Evolutionary conservation across 2,797 vertebrate genomes (phyloP), one percentile per base, ranked within the genome.

Genomic region (Anolis apletophallus): DNA sequence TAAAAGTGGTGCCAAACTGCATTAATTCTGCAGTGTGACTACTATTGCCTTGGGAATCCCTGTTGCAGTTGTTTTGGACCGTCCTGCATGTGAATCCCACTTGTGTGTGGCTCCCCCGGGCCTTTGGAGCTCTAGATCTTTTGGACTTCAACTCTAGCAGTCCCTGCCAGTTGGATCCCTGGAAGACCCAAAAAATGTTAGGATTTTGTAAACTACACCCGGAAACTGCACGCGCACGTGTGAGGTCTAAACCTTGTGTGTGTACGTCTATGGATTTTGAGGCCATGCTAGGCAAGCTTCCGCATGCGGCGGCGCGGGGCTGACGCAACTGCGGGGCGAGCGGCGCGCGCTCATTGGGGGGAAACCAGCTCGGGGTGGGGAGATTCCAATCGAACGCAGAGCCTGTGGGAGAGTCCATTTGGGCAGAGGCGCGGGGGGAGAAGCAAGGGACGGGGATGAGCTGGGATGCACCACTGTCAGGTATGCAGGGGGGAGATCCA

Each of bases 211-310:
- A 64, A 64, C 26, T 64, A 29, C 10, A 29, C 61, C 61, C 61
- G 26, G 61, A 64, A 64, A 64, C 61, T 64, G 26, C 26, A 64
- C 3, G 26, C 23, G 26, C 3, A 9, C 21, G 21, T 26, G 59
- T 26, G 0, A 0, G 0, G 26, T 64, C 61, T 64, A 29, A 1
- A 61, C 21, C 0, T 1, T 64, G 26, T 64, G 0, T 6, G 6
- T 46, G 4, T 76, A 68, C 54, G 17, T 69, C 72, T 55, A 5
- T 32, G 14, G 17, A 6, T 26, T 72, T 80, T 40, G 9, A 73
- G 17, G 5, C 32, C 2, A 19, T 26, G 17, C 23, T 21, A 32
- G 54, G 32, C 14, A 23, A 21, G 29, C 10, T 50, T 67, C 29
- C 19, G 32, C 1, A 2, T 5, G 34, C n/a, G 57, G 59, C 85